Evolutionary conservation across 30 jellyfish, hydroid and myxozoan species (phyloP).

Genomic region (Hydractinia symbiolongicarpus): DNA sequence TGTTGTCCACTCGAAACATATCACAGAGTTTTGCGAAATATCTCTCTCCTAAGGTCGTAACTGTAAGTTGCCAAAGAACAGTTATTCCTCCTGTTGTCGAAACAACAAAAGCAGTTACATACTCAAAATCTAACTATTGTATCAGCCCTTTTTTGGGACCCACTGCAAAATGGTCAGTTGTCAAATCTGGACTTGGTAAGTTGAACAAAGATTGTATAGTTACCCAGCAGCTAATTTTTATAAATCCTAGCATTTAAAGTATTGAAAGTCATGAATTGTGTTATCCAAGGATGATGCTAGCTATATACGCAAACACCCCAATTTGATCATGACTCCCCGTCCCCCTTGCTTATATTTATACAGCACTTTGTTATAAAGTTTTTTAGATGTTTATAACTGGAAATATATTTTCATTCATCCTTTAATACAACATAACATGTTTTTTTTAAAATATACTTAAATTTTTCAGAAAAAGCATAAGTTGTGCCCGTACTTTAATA

Average conservation of each 20-base stretch:
- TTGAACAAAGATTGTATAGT: too few relatives aligned
- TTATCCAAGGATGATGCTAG: too few relatives aligned
- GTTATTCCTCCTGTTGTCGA: slow-evolving; percentile 52
- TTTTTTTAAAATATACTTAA: too few relatives aligned
- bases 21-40: slow-evolving; percentile 66
- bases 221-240: background rate
- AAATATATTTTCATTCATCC: too few relatives aligned
- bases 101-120: slow-evolving; percentile 36
- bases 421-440: too few relatives aligned
- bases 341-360: too few relatives aligned
- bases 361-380: too few relatives aligned
- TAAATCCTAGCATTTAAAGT: background rate
- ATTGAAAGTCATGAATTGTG: background rate
- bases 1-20: slow-evolving; percentile 71
- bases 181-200: slow-evolving; percentile 20
- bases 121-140: slow-evolving; percentile 40
- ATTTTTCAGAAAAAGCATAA: too few relatives aligned
- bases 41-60: slow-evolving; percentile 36
- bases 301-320: too few relatives aligned
- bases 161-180: slow-evolving; percentile 35
- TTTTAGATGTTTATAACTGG: too few relatives aligned
- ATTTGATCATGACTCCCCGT: too few relatives aligned
- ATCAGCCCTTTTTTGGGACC: slow-evolving; percentile 45
- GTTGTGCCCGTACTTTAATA: too few relatives aligned
- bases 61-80: slow-evolving; percentile 31